Conservation (phyloP, 2,113 vertebrate genomes). For the Otis tarda region DNA sequence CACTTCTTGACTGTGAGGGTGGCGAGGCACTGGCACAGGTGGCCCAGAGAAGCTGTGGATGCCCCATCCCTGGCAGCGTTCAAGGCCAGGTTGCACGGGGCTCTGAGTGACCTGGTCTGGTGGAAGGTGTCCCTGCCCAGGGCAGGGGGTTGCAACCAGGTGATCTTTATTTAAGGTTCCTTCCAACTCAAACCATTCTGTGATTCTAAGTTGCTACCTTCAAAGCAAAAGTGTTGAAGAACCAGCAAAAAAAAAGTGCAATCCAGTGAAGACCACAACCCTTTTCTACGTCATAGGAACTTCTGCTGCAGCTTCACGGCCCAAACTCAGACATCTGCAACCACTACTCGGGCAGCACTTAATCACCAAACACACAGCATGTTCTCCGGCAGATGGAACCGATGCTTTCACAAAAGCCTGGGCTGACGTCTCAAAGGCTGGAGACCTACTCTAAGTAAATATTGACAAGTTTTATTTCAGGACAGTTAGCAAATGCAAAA, state of each 20-base stretch:
- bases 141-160: no score
- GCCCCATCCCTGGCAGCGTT: no score
- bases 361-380: neutral
- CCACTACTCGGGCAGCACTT: neutral
- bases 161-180: no score
- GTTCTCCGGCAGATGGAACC: neutral
- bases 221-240: neutral
- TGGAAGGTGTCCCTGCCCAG: no score
- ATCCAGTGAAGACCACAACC: neutral
- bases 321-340: neutral
- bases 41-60: no score
- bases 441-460: neutral
- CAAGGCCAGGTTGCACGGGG: no score
- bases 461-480: neutral
- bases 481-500: neutral
- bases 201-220: neutral
- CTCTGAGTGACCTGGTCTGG: no score
- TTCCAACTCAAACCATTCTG: no score
- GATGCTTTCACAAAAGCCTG: neutral
- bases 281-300: fast-evolving
- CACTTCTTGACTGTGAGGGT: no score
- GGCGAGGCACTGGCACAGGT: no score
- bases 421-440: neutral
- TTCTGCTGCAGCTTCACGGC: neutral
- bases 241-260: no score